A percentile compares a stretch with the other conserved stretches of the same genome.
These are phyloP conservation scores for Therioaphis trifolii DNA, from an alignment of 2,888 invertebrate genomes.

Conservation along the genomic window DNA sequence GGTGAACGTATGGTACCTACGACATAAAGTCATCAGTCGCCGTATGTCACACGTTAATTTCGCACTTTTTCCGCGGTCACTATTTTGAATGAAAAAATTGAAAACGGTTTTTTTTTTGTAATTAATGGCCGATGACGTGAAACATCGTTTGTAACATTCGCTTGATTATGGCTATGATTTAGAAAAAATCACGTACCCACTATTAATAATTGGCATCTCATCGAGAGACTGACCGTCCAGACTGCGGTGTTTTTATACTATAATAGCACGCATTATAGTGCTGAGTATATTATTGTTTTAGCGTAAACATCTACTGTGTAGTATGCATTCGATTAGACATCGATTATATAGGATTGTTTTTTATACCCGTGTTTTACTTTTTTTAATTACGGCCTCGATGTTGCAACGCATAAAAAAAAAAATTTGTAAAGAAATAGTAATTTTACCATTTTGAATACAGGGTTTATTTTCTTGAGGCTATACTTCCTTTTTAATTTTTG, in stretches of 20 bases:
- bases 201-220: no score
- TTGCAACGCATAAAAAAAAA: neutral
- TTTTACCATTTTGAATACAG: neutral
- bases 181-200: no score
- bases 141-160: neutral
- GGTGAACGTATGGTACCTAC: neutral
- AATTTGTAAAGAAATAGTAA: neutral
- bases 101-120: neutral
- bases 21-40: neutral
- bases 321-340: no score
- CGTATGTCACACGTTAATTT: neutral
- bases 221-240: no score
- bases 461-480: constrained; percentile 1
- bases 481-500: constrained; percentile 41
- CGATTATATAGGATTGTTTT: no score
- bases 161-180: neutral
- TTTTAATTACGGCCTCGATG: neutral
- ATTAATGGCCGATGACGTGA: no score
- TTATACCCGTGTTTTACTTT: no score
- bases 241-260: no score
- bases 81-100: neutral
- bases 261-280: no score
- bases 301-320: no score
- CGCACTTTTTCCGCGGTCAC: neutral
- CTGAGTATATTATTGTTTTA: no score